A percentile compares a stretch with the other conserved stretches of the same genome.
These are phyloP conservation scores for Ondatra zibethicus DNA, from an alignment of 2,113 vertebrate genomes.

Conservation along the genomic window DNA sequence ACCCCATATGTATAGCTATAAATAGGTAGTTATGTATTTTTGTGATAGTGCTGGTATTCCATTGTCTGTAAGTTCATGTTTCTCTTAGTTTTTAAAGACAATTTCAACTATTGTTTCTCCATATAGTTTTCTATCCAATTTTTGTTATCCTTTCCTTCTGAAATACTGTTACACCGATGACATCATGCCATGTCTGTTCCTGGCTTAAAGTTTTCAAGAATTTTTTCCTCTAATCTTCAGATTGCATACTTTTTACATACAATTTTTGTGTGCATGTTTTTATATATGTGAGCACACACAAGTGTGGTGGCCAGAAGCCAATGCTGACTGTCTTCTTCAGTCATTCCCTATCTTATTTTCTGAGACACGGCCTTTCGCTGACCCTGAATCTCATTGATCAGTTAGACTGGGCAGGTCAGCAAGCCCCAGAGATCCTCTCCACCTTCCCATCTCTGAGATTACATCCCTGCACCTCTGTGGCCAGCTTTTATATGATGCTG, in stretches of 20 bases:
- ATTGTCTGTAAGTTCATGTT: not conserved
- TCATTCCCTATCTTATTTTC: not conserved
- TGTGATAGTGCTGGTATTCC: not conserved
- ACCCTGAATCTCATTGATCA: not conserved
- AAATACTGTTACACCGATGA: not conserved
- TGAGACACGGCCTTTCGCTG: not conserved
- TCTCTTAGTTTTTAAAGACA: not conserved
- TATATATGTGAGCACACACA: not conserved
- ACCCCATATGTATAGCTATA: not conserved
- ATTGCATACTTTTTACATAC: not conserved
- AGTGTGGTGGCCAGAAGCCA: not conserved
- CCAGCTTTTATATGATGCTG: not conserved
- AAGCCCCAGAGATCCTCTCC: not conserved
- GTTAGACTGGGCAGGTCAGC: not conserved
- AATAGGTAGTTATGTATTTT: not conserved
- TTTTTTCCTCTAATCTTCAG: not conserved
- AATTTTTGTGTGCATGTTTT: not conserved
- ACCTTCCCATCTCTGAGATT: not conserved
- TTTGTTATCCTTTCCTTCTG: not conserved
- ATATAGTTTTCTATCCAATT: not conserved
- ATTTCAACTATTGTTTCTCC: not conserved
- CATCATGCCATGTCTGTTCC: not conserved
- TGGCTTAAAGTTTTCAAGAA: not conserved
- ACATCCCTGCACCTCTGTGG: too few relatives aligned
- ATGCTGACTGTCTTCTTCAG: not conserved